phyloP scores from a whole-genome alignment of 2,888 invertebrate species.

The Melanostoma scalare region DNA sequence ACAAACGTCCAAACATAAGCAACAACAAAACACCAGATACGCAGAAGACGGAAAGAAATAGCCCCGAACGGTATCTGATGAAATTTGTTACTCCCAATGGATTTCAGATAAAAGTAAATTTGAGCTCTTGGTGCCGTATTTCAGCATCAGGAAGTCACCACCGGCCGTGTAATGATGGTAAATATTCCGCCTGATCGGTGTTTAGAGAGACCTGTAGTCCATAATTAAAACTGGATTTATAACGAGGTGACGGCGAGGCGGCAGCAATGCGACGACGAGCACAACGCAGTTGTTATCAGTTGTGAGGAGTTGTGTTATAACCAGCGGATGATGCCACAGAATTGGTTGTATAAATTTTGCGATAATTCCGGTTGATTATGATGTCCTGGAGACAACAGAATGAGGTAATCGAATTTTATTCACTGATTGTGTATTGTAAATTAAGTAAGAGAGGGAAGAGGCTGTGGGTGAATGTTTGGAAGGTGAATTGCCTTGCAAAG shows the following conservation, averaged over 20 bases:
- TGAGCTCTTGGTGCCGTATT: constrained; percentile 55
- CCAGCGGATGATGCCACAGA: constrained; percentile 48
- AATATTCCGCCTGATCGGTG: constrained; percentile 32
- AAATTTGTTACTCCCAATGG: constrained; percentile 70
- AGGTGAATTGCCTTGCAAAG: no score
- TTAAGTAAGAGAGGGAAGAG: no score
- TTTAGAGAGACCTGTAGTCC: constrained; percentile 2
- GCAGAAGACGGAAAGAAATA: constrained; percentile 49
- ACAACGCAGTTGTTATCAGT: constrained; percentile 41
- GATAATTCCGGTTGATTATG: constrained; percentile 64
- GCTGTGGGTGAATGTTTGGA: no score
- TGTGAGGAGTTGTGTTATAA: constrained; percentile 24
- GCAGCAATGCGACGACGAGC: no score
- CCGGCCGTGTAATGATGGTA: constrained; percentile 48
- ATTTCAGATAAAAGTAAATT: constrained; percentile 68
- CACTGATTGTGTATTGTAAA: constrained; percentile 6
- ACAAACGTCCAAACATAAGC: not conserved
- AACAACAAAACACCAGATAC: constrained; percentile 47
- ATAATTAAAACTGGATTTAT: constrained; percentile 67
- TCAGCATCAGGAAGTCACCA: constrained; percentile 68
- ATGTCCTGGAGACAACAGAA: constrained; percentile 36
- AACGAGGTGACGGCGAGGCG: not conserved
- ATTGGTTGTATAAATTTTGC: constrained; percentile 56
- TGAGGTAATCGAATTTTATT: constrained; percentile 40
- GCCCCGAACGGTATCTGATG: constrained; percentile 64